phyloP scores from a whole-genome alignment of 2,888 invertebrate genomes.

The Laothoe populi region DNA sequence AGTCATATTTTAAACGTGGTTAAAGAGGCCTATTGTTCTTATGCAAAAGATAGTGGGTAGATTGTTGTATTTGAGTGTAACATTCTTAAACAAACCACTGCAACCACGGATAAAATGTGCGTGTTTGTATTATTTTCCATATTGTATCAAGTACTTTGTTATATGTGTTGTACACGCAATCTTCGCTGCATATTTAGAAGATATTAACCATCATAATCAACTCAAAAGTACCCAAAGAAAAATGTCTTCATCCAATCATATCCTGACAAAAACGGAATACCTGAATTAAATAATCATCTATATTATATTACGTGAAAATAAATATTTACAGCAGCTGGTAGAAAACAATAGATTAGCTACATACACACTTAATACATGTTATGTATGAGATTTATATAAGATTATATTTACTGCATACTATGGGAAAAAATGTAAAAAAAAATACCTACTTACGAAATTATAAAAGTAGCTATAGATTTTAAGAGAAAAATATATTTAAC shows the following conservation, averaged over 20 bases:
- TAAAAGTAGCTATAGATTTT: conserved; percentile 76
- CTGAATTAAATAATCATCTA: conserved; percentile 66
- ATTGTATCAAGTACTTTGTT: conserved; percentile 4
- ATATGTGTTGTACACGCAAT: conserved; percentile 4
- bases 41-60: conserved; percentile 15
- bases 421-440: conserved; percentile 80
- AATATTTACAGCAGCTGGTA: conserved; percentile 72
- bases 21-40: conserved; percentile 18
- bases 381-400: conserved; percentile 72
- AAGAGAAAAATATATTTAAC: conserved; percentile 83
- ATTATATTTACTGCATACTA: conserved; percentile 77
- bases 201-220: conserved; percentile 18
- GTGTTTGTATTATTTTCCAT: not conserved
- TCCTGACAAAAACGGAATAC: conserved; percentile 76
- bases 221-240: conserved; percentile 14
- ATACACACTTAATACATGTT: conserved; percentile 54
- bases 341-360: conserved; percentile 56
- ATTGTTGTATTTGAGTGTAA: conserved; percentile 15
- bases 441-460: conserved; percentile 73
- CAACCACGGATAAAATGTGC: conserved; percentile 18
- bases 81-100: conserved; percentile 1
- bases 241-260: conserved; percentile 65
- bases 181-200: conserved; percentile 17
- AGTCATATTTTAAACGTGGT: conserved; percentile 13
- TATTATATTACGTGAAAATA: conserved; percentile 48